Conservation (phyloP, 2,888 invertebrate species). For the Meteorus colon region DNA sequence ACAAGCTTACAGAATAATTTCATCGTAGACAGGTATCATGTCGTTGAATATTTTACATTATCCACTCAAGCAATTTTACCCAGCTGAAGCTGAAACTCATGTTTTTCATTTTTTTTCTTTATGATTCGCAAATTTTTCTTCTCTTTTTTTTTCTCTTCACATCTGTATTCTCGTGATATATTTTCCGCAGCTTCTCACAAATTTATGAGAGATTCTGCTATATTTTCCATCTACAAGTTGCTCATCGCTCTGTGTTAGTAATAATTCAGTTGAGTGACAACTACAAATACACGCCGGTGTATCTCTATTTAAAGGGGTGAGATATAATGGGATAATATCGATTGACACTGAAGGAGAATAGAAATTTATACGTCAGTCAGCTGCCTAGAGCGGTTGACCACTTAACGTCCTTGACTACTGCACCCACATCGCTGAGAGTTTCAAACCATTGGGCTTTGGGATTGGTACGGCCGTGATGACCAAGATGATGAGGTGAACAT, state of each 20-base stretch:
- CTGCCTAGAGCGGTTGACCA: conserved; percentile 19
- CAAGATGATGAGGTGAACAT: conserved; percentile 27
- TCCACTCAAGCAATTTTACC: no score
- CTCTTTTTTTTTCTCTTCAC: neutral
- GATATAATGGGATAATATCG: neutral
- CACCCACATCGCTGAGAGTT: conserved; percentile 13
- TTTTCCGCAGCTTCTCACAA: neutral
- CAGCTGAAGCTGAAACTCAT: neutral
- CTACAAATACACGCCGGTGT: neutral
- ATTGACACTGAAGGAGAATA: conserved; percentile 26
- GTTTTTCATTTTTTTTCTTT: neutral
- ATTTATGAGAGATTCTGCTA: neutral
- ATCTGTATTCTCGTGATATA: neutral
- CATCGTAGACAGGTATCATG: no score
- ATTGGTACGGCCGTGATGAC: neutral
- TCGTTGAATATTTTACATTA: no score
- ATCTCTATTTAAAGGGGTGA: neutral
- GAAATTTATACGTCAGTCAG: conserved; percentile 21
- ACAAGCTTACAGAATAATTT: no score
- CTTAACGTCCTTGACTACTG: conserved; percentile 21
- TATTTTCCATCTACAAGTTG: neutral
- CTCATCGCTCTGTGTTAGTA: neutral
- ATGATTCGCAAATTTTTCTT: neutral
- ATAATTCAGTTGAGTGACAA: neutral
- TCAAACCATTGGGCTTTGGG: conserved; percentile 18